These are phyloP conservation scores for Microchirus variegatus DNA, from an alignment of 2,797 vertebrate genomes.

Conservation along the genomic window DNA sequence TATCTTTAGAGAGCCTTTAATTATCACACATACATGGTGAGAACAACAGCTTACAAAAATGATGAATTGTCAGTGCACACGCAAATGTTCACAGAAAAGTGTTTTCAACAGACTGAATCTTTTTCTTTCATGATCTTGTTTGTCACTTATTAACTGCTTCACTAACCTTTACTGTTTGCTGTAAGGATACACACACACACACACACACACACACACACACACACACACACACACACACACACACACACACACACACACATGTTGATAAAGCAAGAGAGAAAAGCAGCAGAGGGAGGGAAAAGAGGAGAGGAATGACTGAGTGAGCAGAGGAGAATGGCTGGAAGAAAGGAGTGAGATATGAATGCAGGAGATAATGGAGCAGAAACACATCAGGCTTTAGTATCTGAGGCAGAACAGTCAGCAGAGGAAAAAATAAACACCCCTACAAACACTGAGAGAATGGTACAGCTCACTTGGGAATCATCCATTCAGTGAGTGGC, in stretches of 20 bases:
- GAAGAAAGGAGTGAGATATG: constrained; percentile 32
- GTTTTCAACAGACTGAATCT: no score
- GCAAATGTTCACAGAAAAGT: no score
- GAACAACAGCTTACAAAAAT: no score
- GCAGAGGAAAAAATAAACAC: constrained; percentile 19
- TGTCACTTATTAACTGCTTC: no score
- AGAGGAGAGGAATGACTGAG: constrained; percentile 14
- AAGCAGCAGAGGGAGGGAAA: constrained; percentile 1
- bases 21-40: no score
- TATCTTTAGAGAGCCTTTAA: no score
- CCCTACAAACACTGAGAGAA: constrained; percentile 38
- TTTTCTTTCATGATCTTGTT: no score
- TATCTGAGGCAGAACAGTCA: constrained; percentile 36
- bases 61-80: neutral
- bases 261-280: constrained; percentile 5
- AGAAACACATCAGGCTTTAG: constrained; percentile 52
- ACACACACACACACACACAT: constrained; percentile 6
- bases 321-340: constrained; percentile 47
- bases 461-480: constrained; percentile 37
- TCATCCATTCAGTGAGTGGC: constrained; percentile 39
- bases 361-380: constrained; percentile 58
- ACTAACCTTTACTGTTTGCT: no score
- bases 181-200: neutral
- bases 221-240: constrained; percentile 14
- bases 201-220: constrained; percentile 11